Percentiles rank a stretch among this genome's conserved stretches.
These are phyloP conservation scores for Syrphus vitripennis DNA, from an alignment of 2,888 invertebrate species.

Conservation along the genomic window DNA sequence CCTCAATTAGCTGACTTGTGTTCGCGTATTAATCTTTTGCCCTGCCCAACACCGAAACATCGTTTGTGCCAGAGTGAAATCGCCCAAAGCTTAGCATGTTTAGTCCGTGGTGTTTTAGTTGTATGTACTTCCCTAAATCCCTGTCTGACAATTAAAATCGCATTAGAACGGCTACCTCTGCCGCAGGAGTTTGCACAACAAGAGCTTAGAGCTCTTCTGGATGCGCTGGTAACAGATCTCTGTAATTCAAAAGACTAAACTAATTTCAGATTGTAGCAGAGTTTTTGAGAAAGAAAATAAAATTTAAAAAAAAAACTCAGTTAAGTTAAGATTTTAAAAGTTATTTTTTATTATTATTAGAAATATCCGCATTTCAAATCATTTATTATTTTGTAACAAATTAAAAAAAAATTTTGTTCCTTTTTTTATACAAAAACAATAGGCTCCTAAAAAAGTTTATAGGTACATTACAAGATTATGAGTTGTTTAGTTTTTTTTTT, in stretches of 20 bases:
- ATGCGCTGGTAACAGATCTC: conserved; percentile 76
- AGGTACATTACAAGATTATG: conserved; percentile 43
- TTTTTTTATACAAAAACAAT: conserved; percentile 30
- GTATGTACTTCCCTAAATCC: conserved; percentile 79
- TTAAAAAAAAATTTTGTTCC: conserved; percentile 22
- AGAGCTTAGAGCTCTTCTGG: conserved; percentile 77
- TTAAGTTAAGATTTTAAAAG: conserved; percentile 28
- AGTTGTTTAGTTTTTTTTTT: conserved; percentile 54
- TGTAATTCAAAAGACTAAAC: conserved; percentile 72
- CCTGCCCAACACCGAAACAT: conserved; percentile 81
- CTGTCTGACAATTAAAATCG: conserved; percentile 78
- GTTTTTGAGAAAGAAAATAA: neutral
- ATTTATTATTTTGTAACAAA: conserved; percentile 41
- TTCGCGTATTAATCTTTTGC: conserved; percentile 79
- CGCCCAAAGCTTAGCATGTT: conserved; percentile 79
- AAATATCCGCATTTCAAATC: neutral
- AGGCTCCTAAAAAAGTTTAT: conserved; percentile 6
- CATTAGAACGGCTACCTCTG: conserved; percentile 80
- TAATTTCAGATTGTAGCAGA: conserved; percentile 18
- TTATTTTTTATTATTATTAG: conserved; percentile 11
- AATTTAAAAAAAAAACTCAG: neutral
- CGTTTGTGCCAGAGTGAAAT: conserved; percentile 81
- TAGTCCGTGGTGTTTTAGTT: conserved; percentile 79
- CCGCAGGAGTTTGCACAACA: conserved; percentile 80
- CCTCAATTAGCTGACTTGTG: conserved; percentile 80